These are phyloP conservation scores for Zosterops lateralis DNA, from an alignment of 2,113 vertebrate species.

Conservation along the genomic window DNA sequence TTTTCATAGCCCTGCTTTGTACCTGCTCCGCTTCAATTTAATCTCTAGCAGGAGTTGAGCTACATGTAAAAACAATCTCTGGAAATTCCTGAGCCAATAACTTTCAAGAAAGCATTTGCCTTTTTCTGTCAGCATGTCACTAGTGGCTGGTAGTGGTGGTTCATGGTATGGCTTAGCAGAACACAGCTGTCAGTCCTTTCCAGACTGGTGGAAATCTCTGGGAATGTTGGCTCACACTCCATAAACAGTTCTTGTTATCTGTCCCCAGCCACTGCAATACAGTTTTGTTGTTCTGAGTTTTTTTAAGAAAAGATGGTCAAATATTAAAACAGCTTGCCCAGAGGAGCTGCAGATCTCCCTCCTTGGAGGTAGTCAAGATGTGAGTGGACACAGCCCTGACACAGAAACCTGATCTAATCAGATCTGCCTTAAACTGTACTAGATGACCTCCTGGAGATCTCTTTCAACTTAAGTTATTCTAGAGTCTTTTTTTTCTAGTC, in stretches of 20 bases:
- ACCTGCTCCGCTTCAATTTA: background rate
- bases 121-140: background rate
- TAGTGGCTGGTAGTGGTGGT: background rate
- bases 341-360: background rate
- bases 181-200: background rate
- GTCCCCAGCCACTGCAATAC: no score
- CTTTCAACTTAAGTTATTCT: background rate
- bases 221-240: background rate
- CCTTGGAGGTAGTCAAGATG: background rate
- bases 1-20: background rate
- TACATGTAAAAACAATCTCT: background rate
- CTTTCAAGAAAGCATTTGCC: background rate
- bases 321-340: background rate
- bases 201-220: background rate
- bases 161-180: background rate
- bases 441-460: background rate
- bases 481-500: background rate
- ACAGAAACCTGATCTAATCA: background rate
- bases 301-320: background rate
- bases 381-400: background rate
- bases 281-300: accelerated
- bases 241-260: background rate
- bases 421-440: background rate
- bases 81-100: background rate
- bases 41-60: background rate